Evolutionary conservation across 1,140 invertebrate genomes (phyloP).

Genomic region (Tetramorium parvispinum): DNA sequence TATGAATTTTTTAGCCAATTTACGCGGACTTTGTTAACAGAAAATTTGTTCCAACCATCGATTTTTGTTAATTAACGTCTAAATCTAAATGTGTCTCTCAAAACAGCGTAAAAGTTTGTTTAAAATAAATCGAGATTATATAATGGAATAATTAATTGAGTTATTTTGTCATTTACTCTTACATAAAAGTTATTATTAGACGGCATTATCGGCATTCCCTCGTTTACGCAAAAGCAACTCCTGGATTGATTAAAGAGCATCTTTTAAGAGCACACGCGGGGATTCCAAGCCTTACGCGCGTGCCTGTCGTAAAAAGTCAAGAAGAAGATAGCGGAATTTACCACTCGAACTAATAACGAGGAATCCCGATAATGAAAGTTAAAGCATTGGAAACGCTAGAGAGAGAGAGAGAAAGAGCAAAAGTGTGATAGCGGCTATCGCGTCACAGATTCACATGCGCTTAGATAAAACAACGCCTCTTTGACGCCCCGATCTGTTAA

Average conservation of each 20-base stretch:
- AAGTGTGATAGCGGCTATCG: slow-evolving; percentile 36
- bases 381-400: not conserved
- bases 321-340: not conserved
- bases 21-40: not conserved
- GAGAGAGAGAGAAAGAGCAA: not conserved
- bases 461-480: slow-evolving; percentile 49
- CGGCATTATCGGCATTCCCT: not conserved
- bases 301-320: not conserved
- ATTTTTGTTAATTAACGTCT: not conserved
- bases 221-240: not conserved
- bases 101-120: not conserved
- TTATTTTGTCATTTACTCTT: not conserved
- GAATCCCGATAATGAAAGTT: slow-evolving; percentile 1
- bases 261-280: not conserved
- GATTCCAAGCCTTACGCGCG: not conserved
- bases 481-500: slow-evolving; percentile 28
- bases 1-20: slow-evolving; percentile 15
- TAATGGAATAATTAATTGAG: not conserved
- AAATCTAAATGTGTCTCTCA: not conserved
- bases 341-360: slow-evolving; percentile 3
- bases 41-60: not conserved
- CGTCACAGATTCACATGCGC: slow-evolving; percentile 17
- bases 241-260: not conserved
- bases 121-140: not conserved
- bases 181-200: not conserved